Conservation (phyloP, 2,888 invertebrate genomes). For the Anthrax anthrax region DNA sequence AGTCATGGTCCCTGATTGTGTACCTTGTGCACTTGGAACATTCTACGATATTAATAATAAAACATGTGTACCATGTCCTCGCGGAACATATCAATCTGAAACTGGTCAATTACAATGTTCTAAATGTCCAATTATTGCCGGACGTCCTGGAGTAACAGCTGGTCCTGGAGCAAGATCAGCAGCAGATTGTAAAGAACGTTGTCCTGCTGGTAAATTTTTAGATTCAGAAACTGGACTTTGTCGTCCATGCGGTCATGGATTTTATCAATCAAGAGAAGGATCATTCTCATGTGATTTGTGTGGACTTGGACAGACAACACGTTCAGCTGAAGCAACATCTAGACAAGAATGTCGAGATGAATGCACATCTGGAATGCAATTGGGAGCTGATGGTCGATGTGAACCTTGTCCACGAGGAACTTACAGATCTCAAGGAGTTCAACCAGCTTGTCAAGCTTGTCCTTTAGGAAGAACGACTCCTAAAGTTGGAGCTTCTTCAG, state of each 20-base stretch:
- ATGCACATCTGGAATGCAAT: slow-evolving; percentile 62
- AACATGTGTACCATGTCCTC: slow-evolving; percentile 68
- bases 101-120: slow-evolving; percentile 79
- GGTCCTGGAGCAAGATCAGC: slow-evolving; percentile 77
- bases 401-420: slow-evolving; percentile 84
- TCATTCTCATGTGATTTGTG: slow-evolving; percentile 80
- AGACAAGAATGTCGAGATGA: slow-evolving; percentile 81
- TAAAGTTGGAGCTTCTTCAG: slow-evolving; percentile 62
- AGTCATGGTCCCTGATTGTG: slow-evolving; percentile 85
- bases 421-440: slow-evolving; percentile 71
- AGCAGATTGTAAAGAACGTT: slow-evolving; percentile 83
- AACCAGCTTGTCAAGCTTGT: slow-evolving; percentile 77
- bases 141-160: slow-evolving; percentile 78
- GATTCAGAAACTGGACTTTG: slow-evolving; percentile 80
- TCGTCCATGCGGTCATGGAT: slow-evolving; percentile 84
- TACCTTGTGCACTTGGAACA: slow-evolving; percentile 84
- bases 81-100: slow-evolving; percentile 89
- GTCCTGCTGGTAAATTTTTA: slow-evolving; percentile 87
- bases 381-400: slow-evolving; percentile 77
- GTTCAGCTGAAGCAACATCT: slow-evolving; percentile 78
- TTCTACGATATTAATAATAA: slow-evolving; percentile 64
- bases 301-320: slow-evolving; percentile 81
- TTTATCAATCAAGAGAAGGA: slow-evolving; percentile 82
- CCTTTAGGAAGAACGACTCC: slow-evolving; percentile 84
- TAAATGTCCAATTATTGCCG: slow-evolving; percentile 78